Evolutionary conservation across 2,797 vertebrate species (phyloP).

Genomic region (Antennarius maculatus): DNA sequence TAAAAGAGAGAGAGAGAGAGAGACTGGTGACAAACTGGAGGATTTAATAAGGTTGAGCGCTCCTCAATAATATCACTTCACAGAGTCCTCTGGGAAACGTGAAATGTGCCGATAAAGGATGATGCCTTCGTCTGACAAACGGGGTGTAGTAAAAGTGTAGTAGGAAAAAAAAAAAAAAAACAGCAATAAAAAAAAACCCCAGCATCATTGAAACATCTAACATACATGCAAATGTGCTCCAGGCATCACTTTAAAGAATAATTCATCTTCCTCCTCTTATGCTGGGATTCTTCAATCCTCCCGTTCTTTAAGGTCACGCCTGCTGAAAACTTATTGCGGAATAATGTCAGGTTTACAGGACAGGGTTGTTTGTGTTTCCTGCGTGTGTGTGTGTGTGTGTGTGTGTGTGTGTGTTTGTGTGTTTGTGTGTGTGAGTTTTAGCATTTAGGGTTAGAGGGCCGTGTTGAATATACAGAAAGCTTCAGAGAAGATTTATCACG

Average conservation of each 20-base stretch:
- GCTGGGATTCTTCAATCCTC: constrained; percentile 57
- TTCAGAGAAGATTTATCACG: constrained; percentile 12
- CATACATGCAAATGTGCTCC: constrained; percentile 67
- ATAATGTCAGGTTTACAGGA: constrained; percentile 46
- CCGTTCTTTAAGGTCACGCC: constrained; percentile 61
- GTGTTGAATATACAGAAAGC: constrained; percentile 10
- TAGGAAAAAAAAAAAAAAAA: constrained; percentile 1
- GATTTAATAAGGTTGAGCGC: constrained; percentile 85
- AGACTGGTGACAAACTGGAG: constrained; percentile 80
- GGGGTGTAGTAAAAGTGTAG: constrained; percentile 65
- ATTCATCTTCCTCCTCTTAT: constrained; percentile 66
- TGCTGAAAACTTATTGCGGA: constrained; percentile 37
- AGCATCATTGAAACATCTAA: constrained; percentile 44
- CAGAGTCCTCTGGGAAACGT: constrained; percentile 79
- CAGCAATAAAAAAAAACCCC: constrained; percentile 22
- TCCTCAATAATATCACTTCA: constrained; percentile 83
- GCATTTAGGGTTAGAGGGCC: constrained; percentile 5
- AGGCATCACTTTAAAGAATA: constrained; percentile 72
- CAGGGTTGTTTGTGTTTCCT: constrained; percentile 14
- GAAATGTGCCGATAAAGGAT: constrained; percentile 79
- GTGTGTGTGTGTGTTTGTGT: constrained; percentile 3
- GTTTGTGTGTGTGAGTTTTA: not conserved
- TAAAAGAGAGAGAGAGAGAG: constrained; percentile 33
- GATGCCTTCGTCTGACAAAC: constrained; percentile 78
- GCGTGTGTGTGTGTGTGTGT: constrained; percentile 11